Conservation (phyloP, 2,888 invertebrate species). For the Aleiodes alternator region DNA sequence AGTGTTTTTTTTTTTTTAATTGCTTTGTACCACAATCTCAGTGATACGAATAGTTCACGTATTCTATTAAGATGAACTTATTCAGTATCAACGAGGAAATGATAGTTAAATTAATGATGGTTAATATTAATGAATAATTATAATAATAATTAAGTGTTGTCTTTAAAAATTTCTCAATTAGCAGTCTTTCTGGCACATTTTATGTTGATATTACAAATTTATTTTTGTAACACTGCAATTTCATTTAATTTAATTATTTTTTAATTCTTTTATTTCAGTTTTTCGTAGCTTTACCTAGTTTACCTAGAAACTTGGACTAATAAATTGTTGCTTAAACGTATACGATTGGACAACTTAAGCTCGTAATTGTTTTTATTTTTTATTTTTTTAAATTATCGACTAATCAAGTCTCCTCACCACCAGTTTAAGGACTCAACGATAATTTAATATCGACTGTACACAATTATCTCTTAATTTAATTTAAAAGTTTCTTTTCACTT, state of each 20-base stretch:
- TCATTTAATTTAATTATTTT: slow-evolving; percentile 17
- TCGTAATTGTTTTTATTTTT: slow-evolving; percentile 52
- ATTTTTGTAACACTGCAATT: neutral
- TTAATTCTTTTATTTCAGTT: slow-evolving; percentile 39
- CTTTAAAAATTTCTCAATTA: slow-evolving; percentile 42
- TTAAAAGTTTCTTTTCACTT: neutral
- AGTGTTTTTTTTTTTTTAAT: no score
- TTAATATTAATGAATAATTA: no score
- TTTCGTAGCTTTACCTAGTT: slow-evolving; percentile 41
- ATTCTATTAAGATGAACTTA: no score
- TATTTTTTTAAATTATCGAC: slow-evolving; percentile 50
- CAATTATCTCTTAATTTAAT: slow-evolving; percentile 54
- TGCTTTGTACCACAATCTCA: no score
- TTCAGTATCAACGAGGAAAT: no score
- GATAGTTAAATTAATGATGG: no score
- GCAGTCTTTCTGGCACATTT: slow-evolving; percentile 57
- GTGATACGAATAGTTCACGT: no score
- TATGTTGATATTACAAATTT: slow-evolving; percentile 31
- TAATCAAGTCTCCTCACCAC: slow-evolving; percentile 65
- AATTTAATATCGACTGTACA: slow-evolving; percentile 70
- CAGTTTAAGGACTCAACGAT: slow-evolving; percentile 63
- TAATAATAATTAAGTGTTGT: slow-evolving; percentile 38
- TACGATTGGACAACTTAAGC: slow-evolving; percentile 53
- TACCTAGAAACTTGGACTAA: slow-evolving; percentile 32
- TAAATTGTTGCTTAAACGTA: slow-evolving; percentile 49